Evolutionary conservation across 2,113 vertebrate genomes (phyloP).

Genomic region (Miniopterus natalensis): DNA sequence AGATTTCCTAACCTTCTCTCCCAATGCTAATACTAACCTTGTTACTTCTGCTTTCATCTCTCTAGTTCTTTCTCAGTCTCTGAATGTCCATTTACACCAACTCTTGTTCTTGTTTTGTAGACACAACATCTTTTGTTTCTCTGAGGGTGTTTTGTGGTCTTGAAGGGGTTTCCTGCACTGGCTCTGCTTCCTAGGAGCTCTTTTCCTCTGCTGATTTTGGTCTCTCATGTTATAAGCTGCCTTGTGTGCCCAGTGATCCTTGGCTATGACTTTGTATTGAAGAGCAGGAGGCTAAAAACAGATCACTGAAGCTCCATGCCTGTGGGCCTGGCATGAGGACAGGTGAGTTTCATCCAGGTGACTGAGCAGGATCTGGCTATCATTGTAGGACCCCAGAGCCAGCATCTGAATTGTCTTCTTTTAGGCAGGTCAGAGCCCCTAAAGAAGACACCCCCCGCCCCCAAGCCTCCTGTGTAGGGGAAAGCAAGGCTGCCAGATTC

Average conservation of each 20-base stretch:
- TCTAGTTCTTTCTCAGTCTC: not conserved
- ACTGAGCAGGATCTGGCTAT: not conserved
- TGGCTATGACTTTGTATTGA: fast-evolving
- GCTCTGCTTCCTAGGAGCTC: not conserved
- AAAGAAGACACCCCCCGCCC: not conserved
- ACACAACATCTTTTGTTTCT: not conserved
- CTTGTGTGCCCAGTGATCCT: not conserved
- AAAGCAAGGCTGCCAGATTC: not conserved
- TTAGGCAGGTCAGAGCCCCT: not conserved
- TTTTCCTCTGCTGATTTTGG: not conserved
- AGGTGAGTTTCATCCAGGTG: not conserved
- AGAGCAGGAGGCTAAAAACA: not conserved
- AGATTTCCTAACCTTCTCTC: not conserved
- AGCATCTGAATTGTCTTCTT: not conserved
- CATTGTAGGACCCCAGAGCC: not conserved
- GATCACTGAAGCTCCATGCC: not conserved
- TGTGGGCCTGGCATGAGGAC: fast-evolving
- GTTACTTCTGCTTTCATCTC: not conserved
- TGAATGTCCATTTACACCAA: not conserved
- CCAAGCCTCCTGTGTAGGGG: not conserved
- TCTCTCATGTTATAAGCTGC: not conserved
- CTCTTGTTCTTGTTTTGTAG: not conserved
- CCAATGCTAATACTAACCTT: fast-evolving
- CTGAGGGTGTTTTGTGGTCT: not conserved
- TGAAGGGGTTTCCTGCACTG: not conserved